These are phyloP conservation scores for Graphium colonna DNA, from an alignment of 2,888 invertebrate genomes.

Conservation along the genomic window DNA sequence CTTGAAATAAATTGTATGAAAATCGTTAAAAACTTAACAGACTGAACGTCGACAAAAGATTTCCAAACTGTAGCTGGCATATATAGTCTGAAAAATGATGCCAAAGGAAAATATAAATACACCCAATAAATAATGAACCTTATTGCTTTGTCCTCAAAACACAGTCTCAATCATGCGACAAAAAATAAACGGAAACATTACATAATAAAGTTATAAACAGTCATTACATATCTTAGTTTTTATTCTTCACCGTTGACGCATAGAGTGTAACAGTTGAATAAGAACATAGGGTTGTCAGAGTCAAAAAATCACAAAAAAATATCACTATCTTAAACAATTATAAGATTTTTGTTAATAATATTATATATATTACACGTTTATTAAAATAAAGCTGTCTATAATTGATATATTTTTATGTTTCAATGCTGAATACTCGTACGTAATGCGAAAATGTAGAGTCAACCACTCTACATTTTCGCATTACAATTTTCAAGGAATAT, in stretches of 20 bases:
- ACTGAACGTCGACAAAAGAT: no score
- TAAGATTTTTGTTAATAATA: background rate
- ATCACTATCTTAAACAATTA: background rate
- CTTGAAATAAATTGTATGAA: no score
- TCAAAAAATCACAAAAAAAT: background rate
- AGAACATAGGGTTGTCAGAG: constrained; percentile 10
- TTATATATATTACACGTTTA: background rate
- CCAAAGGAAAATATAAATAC: no score
- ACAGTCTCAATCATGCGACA: background rate
- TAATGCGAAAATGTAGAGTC: no score
- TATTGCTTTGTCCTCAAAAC: constrained; percentile 6
- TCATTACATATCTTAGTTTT: constrained; percentile 16
- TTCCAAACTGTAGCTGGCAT: no score
- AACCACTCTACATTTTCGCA: no score
- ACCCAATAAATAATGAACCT: background rate
- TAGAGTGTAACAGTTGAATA: constrained; percentile 14
- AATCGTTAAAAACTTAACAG: no score
- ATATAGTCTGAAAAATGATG: no score
- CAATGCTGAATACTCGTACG: no score
- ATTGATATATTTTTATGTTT: no score
- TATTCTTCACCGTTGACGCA: constrained; percentile 20
- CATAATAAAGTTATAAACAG: constrained; percentile 16
- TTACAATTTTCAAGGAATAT: no score
- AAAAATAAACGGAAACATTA: constrained; percentile 1
- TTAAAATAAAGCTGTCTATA: no score